phyloP scores from a whole-genome alignment of 1,140 invertebrate genomes.

The Drosophila truncata region DNA sequence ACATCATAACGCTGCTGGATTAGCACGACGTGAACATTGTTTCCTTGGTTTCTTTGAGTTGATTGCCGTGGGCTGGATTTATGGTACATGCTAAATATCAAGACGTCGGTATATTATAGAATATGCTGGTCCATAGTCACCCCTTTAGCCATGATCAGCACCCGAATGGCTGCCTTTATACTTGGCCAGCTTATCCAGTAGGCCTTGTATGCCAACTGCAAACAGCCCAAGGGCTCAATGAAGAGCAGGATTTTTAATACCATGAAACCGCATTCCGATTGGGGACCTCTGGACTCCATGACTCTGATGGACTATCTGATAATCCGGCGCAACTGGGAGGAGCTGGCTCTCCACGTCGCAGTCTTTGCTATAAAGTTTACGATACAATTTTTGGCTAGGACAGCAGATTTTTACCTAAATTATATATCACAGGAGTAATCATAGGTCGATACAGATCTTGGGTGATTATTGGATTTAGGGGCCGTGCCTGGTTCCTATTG shows the following conservation, averaged over 20 bases:
- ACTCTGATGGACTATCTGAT: constrained; percentile 87
- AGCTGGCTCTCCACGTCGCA: background rate
- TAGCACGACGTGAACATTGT: constrained; percentile 93
- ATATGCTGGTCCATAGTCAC: constrained; percentile 93
- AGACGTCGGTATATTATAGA: constrained; percentile 91
- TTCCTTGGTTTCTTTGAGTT: constrained; percentile 90
- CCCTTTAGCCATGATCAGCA: constrained; percentile 89
- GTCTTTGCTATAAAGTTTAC: constrained; percentile 20
- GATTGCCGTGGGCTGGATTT: constrained; percentile 90
- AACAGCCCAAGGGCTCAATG: constrained; percentile 72
- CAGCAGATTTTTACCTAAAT: constrained; percentile 1
- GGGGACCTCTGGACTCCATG: constrained; percentile 66
- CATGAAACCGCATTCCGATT: constrained; percentile 41
- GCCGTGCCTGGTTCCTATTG: background rate
- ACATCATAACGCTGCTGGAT: constrained; percentile 93
- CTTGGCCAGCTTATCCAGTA: constrained; percentile 53
- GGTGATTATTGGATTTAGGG: background rate
- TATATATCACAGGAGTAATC: background rate
- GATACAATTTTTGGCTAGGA: constrained; percentile 56
- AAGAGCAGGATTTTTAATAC: constrained; percentile 23
- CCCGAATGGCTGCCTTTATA: constrained; percentile 72
- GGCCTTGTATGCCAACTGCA: constrained; percentile 42
- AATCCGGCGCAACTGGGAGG: constrained; percentile 51
- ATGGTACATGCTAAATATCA: constrained; percentile 92
- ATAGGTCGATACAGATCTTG: background rate